A percentile compares a stretch with the other conserved stretches of the same genome.
Evolutionary conservation across 2,113 vertebrate species (phyloP).

Genomic region (Ceratotherium simum): DNA sequence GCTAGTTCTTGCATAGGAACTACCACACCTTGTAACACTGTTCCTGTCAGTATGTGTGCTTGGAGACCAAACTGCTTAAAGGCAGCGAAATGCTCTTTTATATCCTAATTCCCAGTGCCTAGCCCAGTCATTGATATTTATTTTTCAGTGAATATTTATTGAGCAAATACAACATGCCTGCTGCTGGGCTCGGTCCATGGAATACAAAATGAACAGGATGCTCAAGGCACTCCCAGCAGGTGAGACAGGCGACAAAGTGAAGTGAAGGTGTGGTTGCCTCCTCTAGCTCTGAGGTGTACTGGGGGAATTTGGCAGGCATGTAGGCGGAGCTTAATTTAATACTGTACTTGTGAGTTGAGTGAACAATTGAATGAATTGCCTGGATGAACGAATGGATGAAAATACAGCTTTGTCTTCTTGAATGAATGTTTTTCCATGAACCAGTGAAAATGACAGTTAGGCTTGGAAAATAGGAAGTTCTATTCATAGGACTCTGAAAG

Average conservation of each 20-base stretch:
- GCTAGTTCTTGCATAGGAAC: neutral
- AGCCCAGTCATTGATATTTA: neutral
- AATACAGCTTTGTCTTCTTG: neutral
- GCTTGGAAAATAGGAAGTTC: slow-evolving; percentile 41
- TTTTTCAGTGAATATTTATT: neutral
- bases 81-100: neutral
- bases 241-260: neutral
- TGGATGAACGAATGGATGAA: neutral
- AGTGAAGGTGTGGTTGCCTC: neutral
- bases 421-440: neutral
- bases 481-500: slow-evolving; percentile 25
- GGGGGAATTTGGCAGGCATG: neutral
- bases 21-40: neutral
- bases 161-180: neutral
- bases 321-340: neutral
- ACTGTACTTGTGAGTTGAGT: neutral
- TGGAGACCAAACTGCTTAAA: neutral
- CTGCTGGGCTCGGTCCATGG: neutral
- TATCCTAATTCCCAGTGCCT: neutral
- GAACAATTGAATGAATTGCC: neutral
- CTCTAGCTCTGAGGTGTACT: neutral
- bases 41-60: neutral
- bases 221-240: neutral
- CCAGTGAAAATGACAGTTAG: neutral
- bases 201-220: neutral